phyloP scores from a whole-genome alignment of 2,888 invertebrate genomes.

The Hydrotaea cyrtoneurina region DNA sequence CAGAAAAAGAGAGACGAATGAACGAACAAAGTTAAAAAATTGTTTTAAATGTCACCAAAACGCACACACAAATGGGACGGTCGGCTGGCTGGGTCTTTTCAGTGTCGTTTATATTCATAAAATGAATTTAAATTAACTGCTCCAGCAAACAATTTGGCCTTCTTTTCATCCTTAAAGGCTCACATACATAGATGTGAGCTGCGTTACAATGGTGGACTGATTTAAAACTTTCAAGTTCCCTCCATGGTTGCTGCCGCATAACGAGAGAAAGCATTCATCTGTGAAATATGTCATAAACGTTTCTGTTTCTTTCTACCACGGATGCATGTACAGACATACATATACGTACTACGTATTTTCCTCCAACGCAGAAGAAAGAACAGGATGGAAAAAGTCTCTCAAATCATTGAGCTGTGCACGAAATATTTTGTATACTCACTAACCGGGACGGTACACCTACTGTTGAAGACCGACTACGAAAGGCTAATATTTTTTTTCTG shows the following conservation, averaged over 20 bases:
- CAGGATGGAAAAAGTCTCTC: too few species aligned
- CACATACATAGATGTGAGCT: not conserved
- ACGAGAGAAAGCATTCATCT: not conserved
- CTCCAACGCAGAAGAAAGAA: too few species aligned
- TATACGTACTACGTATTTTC: too few species aligned
- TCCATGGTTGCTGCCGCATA: too few species aligned
- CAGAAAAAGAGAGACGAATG: slow-evolving; percentile 47
- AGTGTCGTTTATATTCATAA: slow-evolving; percentile 17
- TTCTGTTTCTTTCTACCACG: too few species aligned
- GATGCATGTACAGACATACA: too few species aligned
- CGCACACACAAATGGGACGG: slow-evolving; percentile 2
- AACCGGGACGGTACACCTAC: too few species aligned
- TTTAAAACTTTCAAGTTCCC: not conserved
- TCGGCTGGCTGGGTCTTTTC: not conserved
- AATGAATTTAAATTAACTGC: slow-evolving; percentile 25
- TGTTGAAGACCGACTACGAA: too few species aligned
- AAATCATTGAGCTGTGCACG: too few species aligned
- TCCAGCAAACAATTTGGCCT: not conserved
- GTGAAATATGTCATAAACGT: not conserved
- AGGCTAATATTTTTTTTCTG: too few species aligned
- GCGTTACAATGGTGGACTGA: not conserved
- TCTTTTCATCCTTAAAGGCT: not conserved
- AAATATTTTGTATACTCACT: too few species aligned
- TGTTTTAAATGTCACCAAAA: slow-evolving; percentile 35
- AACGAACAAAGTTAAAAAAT: slow-evolving; percentile 32